These are phyloP conservation scores for Tiliqua scincoides DNA, from an alignment of 2,113 vertebrate genomes.

Conservation along the genomic window DNA sequence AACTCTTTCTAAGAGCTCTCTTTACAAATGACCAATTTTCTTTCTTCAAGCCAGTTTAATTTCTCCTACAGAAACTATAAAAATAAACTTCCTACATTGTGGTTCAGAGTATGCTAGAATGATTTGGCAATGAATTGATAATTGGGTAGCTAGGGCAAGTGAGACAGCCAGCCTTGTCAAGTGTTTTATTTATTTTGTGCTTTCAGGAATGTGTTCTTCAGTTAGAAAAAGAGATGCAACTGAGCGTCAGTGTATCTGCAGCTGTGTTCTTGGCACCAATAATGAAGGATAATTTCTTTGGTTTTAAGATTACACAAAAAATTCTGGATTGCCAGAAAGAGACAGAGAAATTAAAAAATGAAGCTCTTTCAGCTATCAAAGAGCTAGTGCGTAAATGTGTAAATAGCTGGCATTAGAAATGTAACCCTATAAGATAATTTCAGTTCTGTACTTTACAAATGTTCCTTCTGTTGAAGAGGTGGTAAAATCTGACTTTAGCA, in stretches of 20 bases:
- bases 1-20: no score
- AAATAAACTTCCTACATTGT: no score
- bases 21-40: no score
- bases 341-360: not conserved
- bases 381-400: not conserved
- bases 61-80: no score
- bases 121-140: no score
- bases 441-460: not conserved
- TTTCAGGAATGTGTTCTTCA: no score
- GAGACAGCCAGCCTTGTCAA: no score
- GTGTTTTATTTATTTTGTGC: no score
- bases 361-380: not conserved
- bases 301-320: not conserved
- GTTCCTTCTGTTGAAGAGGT: not conserved
- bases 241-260: not conserved
- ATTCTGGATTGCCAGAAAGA: not conserved
- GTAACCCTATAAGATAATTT: not conserved
- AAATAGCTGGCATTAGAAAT: not conserved
- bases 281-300: not conserved
- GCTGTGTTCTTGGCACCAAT: not conserved
- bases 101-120: no score
- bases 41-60: no score
- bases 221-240: no score
- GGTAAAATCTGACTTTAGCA: not conserved
- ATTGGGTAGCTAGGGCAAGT: no score